Evolutionary conservation across 2,888 invertebrate species (phyloP).

Genomic region (Phaedon cochleariae): DNA sequence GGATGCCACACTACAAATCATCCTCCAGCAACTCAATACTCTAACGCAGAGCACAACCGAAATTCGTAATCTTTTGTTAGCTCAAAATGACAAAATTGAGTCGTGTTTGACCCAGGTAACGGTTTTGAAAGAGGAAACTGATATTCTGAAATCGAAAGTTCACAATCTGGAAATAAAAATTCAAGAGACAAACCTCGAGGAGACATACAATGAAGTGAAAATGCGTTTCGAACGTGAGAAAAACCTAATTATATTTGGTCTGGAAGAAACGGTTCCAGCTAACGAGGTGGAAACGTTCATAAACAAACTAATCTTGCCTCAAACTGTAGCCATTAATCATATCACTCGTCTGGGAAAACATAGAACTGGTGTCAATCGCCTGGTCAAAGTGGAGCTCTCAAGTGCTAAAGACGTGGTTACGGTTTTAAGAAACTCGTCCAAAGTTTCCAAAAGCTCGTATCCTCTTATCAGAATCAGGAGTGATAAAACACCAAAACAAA

Average conservation of each 20-base stretch:
- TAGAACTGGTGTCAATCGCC: neutral
- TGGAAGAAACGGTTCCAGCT: conserved; percentile 1
- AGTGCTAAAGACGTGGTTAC: neutral
- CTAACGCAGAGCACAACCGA: conserved; percentile 6
- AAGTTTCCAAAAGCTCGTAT: neutral
- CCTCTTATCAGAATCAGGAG: neutral
- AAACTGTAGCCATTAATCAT: neutral
- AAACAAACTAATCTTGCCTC: conserved; percentile 2
- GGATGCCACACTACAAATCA: conserved; percentile 3
- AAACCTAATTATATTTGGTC: conserved; percentile 1
- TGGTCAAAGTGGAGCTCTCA: neutral
- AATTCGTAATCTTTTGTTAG: conserved; percentile 5
- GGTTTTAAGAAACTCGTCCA: conserved; percentile 1
- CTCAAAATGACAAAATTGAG: conserved; percentile 5
- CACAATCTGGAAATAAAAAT: neutral
- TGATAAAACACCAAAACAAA: conserved; percentile 1
- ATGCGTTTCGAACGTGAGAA: conserved; percentile 3
- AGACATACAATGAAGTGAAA: conserved; percentile 1
- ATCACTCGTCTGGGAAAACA: conserved; percentile 1
- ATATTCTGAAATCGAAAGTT: conserved; percentile 12
- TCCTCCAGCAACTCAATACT: conserved; percentile 5
- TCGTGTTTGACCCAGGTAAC: neutral
- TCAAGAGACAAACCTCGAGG: neutral
- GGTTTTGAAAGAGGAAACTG: neutral
- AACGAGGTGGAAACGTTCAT: neutral